Base-by-base conservation (phyloP, 2,797 vertebrate genomes). In the Phrynocephalus forsythii region DNA sequence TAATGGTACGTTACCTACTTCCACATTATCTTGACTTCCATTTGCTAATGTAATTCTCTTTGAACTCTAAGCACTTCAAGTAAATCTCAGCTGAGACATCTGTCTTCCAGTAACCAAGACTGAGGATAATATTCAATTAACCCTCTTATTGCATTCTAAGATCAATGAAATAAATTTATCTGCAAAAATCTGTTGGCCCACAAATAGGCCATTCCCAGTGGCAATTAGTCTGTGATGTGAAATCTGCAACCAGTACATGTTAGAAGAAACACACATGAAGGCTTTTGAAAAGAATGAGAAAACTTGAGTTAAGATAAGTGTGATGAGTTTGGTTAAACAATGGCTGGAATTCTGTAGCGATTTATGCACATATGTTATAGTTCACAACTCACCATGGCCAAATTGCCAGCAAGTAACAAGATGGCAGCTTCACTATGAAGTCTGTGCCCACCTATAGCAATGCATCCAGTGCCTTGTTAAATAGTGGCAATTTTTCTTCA, bases 41-140 rank as follows among this genome's bases (percentile, higher is more conserved):
- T 75, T 76, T 6, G 30, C 10, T 80, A 87, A 90, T 80, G 66
- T 71, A 67, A 86, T 90, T 87, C 86, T 85, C 13, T 90, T 90
- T 81, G 75, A 91, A 89, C 8, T 9, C 0, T 24, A 84, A 91
- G 85, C 28, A 56, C 52, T 44, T 80, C 83, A 87, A 88, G 56
- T 79, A 86, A 90, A 7, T 90, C 38, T 90, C 76, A 80, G 30
- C 56, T 71, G 78, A 92, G 86, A 84, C 9, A 38, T 11, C 44
- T 24, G 5, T 71, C 86, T 33, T 82, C 24, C 81, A 72, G 77
- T 86, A 87, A 50, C n/a, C 22, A 89, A 71, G 72, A 71, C 76
- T 88, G 20, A 81, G 33, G n/a, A 77, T 87, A 76, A 68, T 82
- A 89, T 93, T 90, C 86, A 87, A 86, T 89, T 88, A 91, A 92